These are phyloP conservation scores for Ascidia mentula DNA, from an alignment of 23 tunicate species.

Conservation along the genomic window DNA sequence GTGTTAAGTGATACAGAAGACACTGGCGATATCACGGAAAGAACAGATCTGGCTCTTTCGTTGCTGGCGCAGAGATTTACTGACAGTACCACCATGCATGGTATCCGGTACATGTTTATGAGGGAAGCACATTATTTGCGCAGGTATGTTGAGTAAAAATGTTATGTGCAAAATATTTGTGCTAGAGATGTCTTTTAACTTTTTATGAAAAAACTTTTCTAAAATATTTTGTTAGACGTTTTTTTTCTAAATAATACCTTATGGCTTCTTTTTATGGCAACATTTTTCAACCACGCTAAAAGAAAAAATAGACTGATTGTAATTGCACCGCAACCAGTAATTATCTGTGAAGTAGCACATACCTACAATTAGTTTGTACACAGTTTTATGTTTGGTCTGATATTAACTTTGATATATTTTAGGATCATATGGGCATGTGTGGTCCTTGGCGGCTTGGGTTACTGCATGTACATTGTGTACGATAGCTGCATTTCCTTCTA, in stretches of 20 bases:
- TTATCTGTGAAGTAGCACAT: too few species aligned
- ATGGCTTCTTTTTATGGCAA: too few species aligned
- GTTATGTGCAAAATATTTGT: neutral
- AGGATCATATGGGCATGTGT: constrained; percentile 51
- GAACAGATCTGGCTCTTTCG: constrained; percentile 21
- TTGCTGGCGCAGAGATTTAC: constrained; percentile 25
- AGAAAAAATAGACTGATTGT: too few species aligned
- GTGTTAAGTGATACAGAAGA: neutral
- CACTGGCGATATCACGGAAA: neutral
- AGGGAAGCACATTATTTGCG: constrained; percentile 29
- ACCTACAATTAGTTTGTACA: too few species aligned
- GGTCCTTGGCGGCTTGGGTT: constrained; percentile 40
- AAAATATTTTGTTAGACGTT: too few species aligned
- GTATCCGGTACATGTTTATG: constrained; percentile 59
- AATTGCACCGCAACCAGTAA: too few species aligned
- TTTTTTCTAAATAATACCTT: too few species aligned
- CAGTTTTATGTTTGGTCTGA: too few species aligned
- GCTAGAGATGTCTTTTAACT: too few species aligned
- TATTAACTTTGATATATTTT: neutral
- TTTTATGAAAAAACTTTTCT: too few species aligned
- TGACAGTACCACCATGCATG: constrained; percentile 69
- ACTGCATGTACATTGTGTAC: constrained; percentile 29
- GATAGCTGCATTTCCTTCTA: constrained; percentile 33
- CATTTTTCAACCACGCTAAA: too few species aligned
- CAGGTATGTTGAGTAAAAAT: constrained; percentile 26